Percentiles rank a stretch among this genome's conserved stretches.
These are phyloP conservation scores for Desmodus rotundus DNA, from an alignment of 2,113 vertebrate genomes.

Conservation along the genomic window DNA sequence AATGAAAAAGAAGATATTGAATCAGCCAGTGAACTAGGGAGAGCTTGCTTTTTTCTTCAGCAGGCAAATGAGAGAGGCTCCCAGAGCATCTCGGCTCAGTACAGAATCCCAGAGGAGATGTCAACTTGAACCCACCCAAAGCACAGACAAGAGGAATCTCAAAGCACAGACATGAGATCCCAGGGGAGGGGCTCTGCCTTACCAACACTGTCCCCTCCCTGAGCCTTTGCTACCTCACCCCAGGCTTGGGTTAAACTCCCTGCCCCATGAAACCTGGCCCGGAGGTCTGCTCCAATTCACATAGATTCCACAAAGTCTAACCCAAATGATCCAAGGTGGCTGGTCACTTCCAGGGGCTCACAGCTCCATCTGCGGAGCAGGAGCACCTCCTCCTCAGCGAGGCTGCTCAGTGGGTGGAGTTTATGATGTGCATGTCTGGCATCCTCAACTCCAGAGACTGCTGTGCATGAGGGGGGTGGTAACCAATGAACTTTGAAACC, in stretches of 20 bases:
- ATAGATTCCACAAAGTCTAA: accelerated
- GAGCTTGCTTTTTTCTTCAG: background rate
- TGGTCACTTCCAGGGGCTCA: background rate
- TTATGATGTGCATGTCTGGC: accelerated
- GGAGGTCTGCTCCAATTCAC: accelerated
- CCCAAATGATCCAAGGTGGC: accelerated
- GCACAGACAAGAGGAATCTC: background rate
- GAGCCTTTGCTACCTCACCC: accelerated
- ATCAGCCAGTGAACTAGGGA: background rate
- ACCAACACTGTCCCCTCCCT: accelerated
- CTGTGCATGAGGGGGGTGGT: accelerated
- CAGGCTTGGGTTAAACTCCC: accelerated
- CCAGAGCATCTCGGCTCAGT: background rate
- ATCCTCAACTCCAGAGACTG: background rate
- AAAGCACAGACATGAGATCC: background rate
- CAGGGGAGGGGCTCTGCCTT: accelerated
- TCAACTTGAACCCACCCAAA: background rate
- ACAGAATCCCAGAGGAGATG: accelerated
- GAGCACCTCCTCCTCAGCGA: accelerated
- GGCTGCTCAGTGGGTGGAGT: accelerated
- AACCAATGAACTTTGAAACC: accelerated
- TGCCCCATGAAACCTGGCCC: background rate
- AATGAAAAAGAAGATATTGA: background rate
- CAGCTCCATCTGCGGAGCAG: accelerated
- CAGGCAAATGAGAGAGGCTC: background rate